These are phyloP conservation scores for Tipula helvola DNA, from an alignment of 2,888 invertebrate species.

Conservation along the genomic window DNA sequence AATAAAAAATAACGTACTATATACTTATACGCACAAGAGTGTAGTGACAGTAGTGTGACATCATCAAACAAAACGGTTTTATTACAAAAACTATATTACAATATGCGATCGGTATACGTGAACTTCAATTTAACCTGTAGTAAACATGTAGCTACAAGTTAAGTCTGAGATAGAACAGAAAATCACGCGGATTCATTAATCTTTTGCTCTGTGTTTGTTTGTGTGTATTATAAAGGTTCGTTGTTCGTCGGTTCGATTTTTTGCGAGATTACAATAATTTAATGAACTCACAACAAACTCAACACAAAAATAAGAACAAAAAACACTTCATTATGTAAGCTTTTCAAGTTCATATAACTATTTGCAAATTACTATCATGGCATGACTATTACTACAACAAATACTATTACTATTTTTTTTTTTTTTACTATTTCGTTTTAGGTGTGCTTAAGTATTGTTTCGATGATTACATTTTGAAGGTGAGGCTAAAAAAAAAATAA, in stretches of 20 bases:
- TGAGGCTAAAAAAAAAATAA: neutral
- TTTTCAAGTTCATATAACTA: neutral
- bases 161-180: neutral
- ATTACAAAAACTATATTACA: neutral
- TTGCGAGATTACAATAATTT: neutral
- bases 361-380: slow-evolving; percentile 4
- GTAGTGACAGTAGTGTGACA: neutral
- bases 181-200: neutral
- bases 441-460: neutral
- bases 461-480: neutral
- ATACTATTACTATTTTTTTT: neutral
- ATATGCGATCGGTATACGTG: neutral
- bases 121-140: neutral
- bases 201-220: neutral
- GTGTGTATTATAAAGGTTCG: neutral
- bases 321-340: neutral
- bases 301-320: neutral
- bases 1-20: neutral
- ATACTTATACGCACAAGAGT: neutral
- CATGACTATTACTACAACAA: neutral
- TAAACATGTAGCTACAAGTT: neutral
- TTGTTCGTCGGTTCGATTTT: neutral
- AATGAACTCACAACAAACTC: neutral
- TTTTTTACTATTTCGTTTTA: neutral
- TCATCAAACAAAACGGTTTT: neutral